Conservation (phyloP, 2,113 vertebrate species). For the Tupaia chinensis region DNA sequence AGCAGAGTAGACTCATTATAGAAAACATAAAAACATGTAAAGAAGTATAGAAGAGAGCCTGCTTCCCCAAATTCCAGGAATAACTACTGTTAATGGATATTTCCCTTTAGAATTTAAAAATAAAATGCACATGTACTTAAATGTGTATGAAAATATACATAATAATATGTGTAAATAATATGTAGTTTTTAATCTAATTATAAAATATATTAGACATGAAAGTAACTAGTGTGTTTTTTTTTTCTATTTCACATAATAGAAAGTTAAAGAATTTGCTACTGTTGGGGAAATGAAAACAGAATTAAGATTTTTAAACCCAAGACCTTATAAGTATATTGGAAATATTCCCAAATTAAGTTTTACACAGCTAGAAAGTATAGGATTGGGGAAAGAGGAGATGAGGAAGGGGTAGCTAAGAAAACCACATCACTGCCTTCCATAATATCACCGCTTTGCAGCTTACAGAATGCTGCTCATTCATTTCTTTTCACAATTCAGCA, state of each 20-base stretch:
- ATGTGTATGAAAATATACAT: background rate
- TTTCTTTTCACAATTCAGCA: background rate
- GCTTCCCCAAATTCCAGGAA: background rate
- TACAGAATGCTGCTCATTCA: background rate
- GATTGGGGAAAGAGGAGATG: background rate
- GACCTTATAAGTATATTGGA: background rate
- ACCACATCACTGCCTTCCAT: background rate
- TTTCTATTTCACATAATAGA: background rate
- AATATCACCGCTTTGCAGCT: background rate
- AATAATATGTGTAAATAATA: background rate
- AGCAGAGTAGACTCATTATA: background rate
- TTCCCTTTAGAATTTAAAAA: background rate
- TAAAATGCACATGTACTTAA: background rate
- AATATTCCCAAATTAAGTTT: background rate
- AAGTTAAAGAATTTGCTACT: background rate
- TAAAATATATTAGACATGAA: background rate
- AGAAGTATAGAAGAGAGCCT: background rate
- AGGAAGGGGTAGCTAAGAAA: background rate
- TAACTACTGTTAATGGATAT: background rate
- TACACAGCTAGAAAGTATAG: background rate
- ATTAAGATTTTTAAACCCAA: background rate
- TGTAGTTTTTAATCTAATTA: background rate
- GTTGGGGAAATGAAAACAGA: constrained; percentile 10
- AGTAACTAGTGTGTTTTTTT: background rate
- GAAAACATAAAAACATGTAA: background rate